phyloP scores from a whole-genome alignment of 1,140 invertebrate genomes.

The Mesaphorura yosii region DNA sequence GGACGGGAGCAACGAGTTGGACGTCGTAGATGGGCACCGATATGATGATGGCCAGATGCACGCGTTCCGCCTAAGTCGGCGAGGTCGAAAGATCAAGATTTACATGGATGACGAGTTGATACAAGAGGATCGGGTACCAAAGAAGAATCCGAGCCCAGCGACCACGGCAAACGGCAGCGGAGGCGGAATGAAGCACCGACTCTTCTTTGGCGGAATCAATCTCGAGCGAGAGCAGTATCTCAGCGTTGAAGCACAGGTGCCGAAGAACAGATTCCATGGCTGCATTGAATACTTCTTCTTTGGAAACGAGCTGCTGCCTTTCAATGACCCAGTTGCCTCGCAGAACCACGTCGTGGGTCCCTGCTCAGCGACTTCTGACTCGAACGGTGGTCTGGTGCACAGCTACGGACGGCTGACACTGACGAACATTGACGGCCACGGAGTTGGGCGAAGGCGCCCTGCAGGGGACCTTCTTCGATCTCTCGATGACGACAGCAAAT shows the following conservation, averaged over 20 bases:
- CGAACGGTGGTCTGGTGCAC: not conserved
- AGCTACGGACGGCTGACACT: not conserved
- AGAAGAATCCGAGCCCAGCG: no score
- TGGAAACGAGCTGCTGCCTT: conserved; percentile 56
- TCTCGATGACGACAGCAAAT: conserved; percentile 38
- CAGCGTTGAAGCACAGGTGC: conserved; percentile 6
- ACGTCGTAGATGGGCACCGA: conserved; percentile 7
- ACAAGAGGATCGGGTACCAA: conserved; percentile 42
- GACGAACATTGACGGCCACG: not conserved
- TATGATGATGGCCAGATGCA: conserved; percentile 29
- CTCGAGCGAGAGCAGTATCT: conserved; percentile 8
- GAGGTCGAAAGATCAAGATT: conserved; percentile 16
- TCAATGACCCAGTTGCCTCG: conserved; percentile 53
- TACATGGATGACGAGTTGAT: conserved; percentile 51
- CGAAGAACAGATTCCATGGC: conserved; percentile 40
- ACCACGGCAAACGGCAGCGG: conserved; percentile 39
- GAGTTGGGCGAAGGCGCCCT: not conserved
- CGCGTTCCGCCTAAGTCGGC: conserved; percentile 15
- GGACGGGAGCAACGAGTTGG: no score
- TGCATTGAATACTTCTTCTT: conserved; percentile 69
- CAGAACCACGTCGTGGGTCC: conserved; percentile 38
- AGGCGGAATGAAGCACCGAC: conserved; percentile 39
- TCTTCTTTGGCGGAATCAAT: conserved; percentile 52
- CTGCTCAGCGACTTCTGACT: conserved; percentile 14
- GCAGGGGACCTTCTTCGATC: conserved; percentile 1